phyloP scores from a whole-genome alignment of 2,888 invertebrate species.

The Cyclophora punctaria region DNA sequence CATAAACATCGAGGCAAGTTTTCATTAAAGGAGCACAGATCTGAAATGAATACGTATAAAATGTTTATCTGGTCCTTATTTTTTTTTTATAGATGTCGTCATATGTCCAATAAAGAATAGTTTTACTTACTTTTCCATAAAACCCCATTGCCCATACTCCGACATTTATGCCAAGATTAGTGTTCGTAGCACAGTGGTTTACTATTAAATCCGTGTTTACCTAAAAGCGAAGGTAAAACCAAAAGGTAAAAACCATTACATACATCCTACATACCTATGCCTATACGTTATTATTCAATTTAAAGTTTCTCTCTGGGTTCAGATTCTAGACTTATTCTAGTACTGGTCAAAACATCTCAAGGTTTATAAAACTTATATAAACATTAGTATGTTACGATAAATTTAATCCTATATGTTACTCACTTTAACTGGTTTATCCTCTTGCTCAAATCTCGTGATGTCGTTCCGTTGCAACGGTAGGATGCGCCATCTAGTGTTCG shows the following conservation, averaged over 20 bases:
- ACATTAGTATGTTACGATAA: background rate
- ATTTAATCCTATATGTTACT: conserved; percentile 10
- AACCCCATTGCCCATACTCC: conserved; percentile 53
- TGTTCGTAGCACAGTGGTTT: conserved; percentile 64
- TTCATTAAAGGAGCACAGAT: conserved; percentile 52
- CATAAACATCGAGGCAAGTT: conserved; percentile 58
- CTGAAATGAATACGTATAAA: conserved; percentile 26
- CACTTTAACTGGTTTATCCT: conserved; percentile 45
- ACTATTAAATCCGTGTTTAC: conserved; percentile 58
- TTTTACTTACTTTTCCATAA: conserved; percentile 50
- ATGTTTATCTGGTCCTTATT: no score
- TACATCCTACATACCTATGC: background rate
- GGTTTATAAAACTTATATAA: background rate
- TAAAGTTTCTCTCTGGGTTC: no score
- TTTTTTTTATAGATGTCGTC: no score
- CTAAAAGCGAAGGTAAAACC: conserved; percentile 27
- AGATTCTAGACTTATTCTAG: background rate
- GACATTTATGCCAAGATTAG: conserved; percentile 52
- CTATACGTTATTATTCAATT: background rate
- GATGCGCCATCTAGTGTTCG: conserved; percentile 62
- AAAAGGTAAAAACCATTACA: background rate
- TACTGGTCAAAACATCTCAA: background rate
- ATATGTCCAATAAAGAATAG: no score
- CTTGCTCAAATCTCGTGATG: conserved; percentile 59
- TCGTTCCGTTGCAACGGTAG: conserved; percentile 46